A percentile compares a stretch with the other conserved stretches of the same genome.
phyloP scores from a whole-genome alignment of 1,140 invertebrate species.

The Bombus waltoni region DNA sequence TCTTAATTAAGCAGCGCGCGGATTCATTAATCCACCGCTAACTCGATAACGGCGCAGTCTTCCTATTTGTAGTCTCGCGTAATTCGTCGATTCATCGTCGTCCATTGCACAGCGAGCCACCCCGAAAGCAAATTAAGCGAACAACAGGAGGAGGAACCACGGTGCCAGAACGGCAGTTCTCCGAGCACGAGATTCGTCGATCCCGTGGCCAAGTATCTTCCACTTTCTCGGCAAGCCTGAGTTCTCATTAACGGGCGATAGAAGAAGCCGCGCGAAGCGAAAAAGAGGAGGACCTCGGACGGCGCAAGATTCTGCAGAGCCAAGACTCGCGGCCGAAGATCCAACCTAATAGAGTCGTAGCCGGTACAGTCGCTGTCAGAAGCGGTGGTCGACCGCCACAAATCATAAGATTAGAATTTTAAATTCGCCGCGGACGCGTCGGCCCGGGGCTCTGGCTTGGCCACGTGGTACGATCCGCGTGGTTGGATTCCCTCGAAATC shows the following conservation, averaged over 20 bases:
- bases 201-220: too few relatives aligned
- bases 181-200: not conserved
- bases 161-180: not conserved
- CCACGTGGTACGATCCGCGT: slow-evolving; percentile 70
- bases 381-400: slow-evolving; percentile 74
- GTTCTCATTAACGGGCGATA: slow-evolving; percentile 35
- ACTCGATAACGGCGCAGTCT: not conserved
- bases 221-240: not conserved
- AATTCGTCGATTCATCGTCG: not conserved
- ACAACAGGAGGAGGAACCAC: not conserved
- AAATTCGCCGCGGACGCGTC: slow-evolving; percentile 72
- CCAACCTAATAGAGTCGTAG: slow-evolving; percentile 81
- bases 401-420: slow-evolving; percentile 83
- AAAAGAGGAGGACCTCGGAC: not conserved
- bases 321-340: slow-evolving; percentile 61
- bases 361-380: slow-evolving; percentile 73
- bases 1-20: slow-evolving; percentile 14
- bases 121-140: not conserved
- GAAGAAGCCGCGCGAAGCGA: not conserved
- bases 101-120: not conserved
- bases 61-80: not conserved
- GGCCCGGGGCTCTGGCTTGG: slow-evolving; percentile 30
- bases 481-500: slow-evolving; percentile 78
- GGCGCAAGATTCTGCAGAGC: slow-evolving; percentile 58
- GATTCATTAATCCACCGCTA: slow-evolving; percentile 12